A percentile compares a stretch with the other conserved stretches of the same genome.
Evolutionary conservation across 2,113 vertebrate genomes (phyloP).

Genomic region (Indri indri): DNA sequence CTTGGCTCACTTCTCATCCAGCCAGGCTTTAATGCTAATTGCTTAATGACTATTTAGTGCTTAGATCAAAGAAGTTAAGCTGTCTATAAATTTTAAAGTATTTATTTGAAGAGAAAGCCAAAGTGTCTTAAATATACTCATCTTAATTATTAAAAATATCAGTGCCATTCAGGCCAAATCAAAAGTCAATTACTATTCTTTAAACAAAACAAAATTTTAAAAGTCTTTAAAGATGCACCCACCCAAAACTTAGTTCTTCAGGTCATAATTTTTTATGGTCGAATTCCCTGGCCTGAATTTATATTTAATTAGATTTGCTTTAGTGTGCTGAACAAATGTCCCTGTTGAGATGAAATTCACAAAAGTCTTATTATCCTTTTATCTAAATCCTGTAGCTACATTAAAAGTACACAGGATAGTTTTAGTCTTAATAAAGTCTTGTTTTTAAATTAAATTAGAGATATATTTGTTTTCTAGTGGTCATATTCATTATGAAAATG

Average conservation of each 20-base stretch:
- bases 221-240: background rate
- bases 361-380: background rate
- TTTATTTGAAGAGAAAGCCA: slow-evolving; percentile 39
- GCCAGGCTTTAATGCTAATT: slow-evolving; percentile 7
- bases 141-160: background rate
- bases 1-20: background rate
- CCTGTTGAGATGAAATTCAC: slow-evolving; percentile 29
- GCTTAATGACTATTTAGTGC: background rate
- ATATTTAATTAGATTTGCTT: slow-evolving; percentile 11
- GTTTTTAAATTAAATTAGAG: slow-evolving; percentile 13
- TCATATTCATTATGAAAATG: slow-evolving; percentile 22
- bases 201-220: background rate
- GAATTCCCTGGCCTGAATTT: slow-evolving; percentile 37
- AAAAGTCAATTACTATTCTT: slow-evolving; percentile 22
- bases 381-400: background rate
- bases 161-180: slow-evolving; percentile 12
- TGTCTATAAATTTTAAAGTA: slow-evolving; percentile 15
- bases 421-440: slow-evolving; percentile 28
- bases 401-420: background rate
- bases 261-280: slow-evolving; percentile 25
- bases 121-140: background rate
- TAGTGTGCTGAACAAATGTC: background rate
- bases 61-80: slow-evolving; percentile 26
- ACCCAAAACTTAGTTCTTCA: slow-evolving; percentile 30
- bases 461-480: background rate